Base-by-base conservation (phyloP, 2,888 invertebrate species). In the Hybos culiciformis region DNA sequence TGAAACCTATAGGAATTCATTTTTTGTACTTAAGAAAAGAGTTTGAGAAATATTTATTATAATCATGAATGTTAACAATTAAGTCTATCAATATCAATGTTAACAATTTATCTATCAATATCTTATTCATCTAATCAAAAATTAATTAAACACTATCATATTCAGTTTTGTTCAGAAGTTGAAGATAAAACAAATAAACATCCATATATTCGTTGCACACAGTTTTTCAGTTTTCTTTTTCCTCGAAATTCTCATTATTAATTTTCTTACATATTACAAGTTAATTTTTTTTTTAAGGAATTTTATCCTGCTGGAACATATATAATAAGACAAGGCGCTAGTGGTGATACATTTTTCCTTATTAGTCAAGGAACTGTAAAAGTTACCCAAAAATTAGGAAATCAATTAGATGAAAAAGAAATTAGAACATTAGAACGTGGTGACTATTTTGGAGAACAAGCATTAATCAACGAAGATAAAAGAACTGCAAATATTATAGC, bases 401-500 rank as follows among this genome's bases (percentile, higher is more conserved):
- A 75, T 19, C 70, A 52, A 2, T 23, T 11, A 62, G 70, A 39
- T 66, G 83, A 84, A 51, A 73, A 77, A 42, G 73, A 79, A 24
- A 76, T 91, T 21, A 77, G 84, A 1, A 70, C 72, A 1, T 70
- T 88, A 12, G 69, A 71, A 9, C 74, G 79, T 36, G 91, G 91
- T 0, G 79, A 87, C 50, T 92, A 83, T 63, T 92, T 92, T 59
- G 92, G 92, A 0, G 91, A 92, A 59, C 80, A 85, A 56, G 91
- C 92, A 2, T 68, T 92, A 40, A 70, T 87, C 44, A 81, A 83
- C 57, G 88, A 91, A 56, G 90, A 91, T 57, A 80, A 83, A 42
- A 72, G 94, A 34, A 85, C 93, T 24, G 94, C 94, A 6, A 91
- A 88, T 48, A 88, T 92, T 21, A 86, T 86, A n/a, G 93, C 94